Conservation (phyloP, 2,113 vertebrate genomes). For the Pluvialis apricaria region DNA sequence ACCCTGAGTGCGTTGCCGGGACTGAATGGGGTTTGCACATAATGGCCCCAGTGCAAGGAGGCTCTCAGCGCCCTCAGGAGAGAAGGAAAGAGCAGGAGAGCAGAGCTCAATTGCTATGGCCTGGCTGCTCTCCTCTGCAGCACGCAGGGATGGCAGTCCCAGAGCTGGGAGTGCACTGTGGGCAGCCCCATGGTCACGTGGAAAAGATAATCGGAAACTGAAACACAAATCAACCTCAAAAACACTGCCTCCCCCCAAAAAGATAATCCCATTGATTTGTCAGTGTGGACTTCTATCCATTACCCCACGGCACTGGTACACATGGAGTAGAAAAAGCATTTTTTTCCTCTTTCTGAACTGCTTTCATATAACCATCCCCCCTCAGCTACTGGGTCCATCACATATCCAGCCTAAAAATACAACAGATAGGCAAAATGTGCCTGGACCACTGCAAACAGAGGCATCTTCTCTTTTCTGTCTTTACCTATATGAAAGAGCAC, state of each 20-base stretch:
- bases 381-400: background rate
- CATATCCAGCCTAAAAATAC: background rate
- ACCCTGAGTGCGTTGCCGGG: accelerated
- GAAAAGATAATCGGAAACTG: background rate
- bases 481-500: background rate
- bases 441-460: background rate
- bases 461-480: background rate
- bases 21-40: background rate
- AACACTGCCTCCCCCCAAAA: background rate
- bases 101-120: background rate
- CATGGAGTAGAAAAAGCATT: background rate
- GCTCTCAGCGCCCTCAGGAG: background rate
- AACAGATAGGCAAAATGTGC: background rate
- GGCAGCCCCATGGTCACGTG: background rate
- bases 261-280: background rate
- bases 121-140: background rate
- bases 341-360: too few relatives aligned
- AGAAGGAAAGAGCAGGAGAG: background rate
- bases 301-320: background rate
- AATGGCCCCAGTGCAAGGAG: background rate
- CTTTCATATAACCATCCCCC: background rate
- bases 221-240: background rate
- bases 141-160: accelerated
- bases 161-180: background rate
- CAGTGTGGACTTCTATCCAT: background rate